Percentiles rank a stretch among this genome's conserved stretches.
Conservation (phyloP, 37 sponge, comb jelly and placozoan species). For the Geodia barretti region DNA sequence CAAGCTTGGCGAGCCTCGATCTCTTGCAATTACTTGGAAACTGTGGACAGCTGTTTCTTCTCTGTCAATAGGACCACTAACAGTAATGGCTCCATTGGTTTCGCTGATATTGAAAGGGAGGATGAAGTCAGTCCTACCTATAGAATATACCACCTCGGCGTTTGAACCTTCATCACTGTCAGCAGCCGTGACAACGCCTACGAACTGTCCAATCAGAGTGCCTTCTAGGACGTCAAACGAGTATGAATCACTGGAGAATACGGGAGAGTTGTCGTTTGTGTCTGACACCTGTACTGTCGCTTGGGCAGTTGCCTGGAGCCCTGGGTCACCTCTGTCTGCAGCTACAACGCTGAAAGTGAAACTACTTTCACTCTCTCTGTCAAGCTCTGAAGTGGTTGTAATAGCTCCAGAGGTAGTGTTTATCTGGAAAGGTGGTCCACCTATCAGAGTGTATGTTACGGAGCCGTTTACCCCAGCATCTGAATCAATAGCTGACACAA, state of each 20-base stretch:
- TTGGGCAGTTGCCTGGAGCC: slow-evolving; percentile 22
- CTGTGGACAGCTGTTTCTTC: slow-evolving; percentile 17
- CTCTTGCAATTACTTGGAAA: slow-evolving; percentile 34
- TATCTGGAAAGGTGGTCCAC: slow-evolving; percentile 28
- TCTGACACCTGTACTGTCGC: slow-evolving; percentile 46
- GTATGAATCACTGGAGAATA: slow-evolving; percentile 31
- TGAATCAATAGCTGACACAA: slow-evolving; percentile 54
- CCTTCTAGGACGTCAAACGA: slow-evolving; percentile 37
- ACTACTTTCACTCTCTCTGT: slow-evolving; percentile 27
- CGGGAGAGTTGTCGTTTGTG: slow-evolving; percentile 64
- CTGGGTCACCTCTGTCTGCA: slow-evolving; percentile 63
- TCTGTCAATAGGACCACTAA: slow-evolving; percentile 23
- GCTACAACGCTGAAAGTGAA: slow-evolving; percentile 40
- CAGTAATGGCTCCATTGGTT: slow-evolving; percentile 22
- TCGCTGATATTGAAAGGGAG: slow-evolving; percentile 21
- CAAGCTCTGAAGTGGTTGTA: slow-evolving; percentile 20
- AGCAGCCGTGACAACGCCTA: slow-evolving; percentile 42
- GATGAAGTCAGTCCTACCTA: neutral
- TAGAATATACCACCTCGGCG: slow-evolving; percentile 27
- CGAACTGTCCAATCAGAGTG: slow-evolving; percentile 11
- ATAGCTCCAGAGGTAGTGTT: slow-evolving; percentile 35
- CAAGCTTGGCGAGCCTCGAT: slow-evolving; percentile 37
- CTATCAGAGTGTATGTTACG: neutral
- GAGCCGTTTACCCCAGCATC: slow-evolving; percentile 43
- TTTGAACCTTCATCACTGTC: slow-evolving; percentile 64